Base-by-base conservation (phyloP, 2,888 invertebrate species). In the Folsomia manolachei region DNA sequence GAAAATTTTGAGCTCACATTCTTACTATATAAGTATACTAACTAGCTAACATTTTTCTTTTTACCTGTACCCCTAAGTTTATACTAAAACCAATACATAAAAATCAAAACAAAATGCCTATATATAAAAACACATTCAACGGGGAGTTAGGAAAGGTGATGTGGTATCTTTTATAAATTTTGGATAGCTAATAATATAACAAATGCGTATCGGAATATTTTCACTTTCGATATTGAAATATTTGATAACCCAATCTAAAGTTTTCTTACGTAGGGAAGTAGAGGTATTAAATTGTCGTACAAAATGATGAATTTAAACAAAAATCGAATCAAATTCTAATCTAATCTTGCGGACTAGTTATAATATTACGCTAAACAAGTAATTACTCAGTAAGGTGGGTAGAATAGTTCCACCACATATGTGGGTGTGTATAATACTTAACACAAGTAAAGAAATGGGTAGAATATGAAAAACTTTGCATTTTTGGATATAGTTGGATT, bases 1-100 rank as follows among this genome's bases (percentile, higher is more conserved):
- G 18, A 26, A 24, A 67, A 56, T 14, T 4, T 56, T 56, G 56
- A 63, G 63, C 63, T 63, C 63, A 63, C 27, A 27, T 56, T 56
- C 39, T 39, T 39, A 39, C 39, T 14, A 39, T 39, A n/a, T n/a
- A n/a, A n/a, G n/a, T n/a, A n/a, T n/a, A n/a, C n/a, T n/a, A n/a
- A n/a, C n/a, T n/a, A n/a, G n/a, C n/a, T 39, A 39, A 39, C n/a
- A 60, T 11, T 7, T 21, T 60, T 21, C 60, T 60, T n/a, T 51
- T 60, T 60, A 21, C n/a, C 23, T n/a, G n/a, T 60, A 21, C n/a
- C n/a, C n/a, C 51, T 11, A 51, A 51, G 51, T 51, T 60, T n/a
- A 11, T 60, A 60, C 60, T 60, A 60, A 19, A 11, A n/a, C n/a
- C n/a, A n/a, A 60, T 60, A 11, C n/a, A n/a, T 11, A 60, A 21